phyloP scores from a whole-genome alignment of 2,797 vertebrate genomes.

The Anolis apletophallus region DNA sequence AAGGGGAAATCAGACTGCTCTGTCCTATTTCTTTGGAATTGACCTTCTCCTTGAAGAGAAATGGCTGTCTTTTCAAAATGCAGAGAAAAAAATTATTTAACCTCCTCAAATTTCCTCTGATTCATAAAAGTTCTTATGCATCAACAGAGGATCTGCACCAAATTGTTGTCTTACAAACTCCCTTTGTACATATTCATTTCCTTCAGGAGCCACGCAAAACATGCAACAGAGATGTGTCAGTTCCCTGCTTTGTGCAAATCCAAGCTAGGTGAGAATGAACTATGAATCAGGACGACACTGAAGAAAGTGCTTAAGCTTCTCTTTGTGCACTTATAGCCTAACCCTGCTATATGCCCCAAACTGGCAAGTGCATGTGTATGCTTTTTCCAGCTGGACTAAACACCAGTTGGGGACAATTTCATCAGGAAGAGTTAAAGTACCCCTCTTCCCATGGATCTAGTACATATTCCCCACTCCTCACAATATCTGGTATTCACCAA shows the following conservation, averaged over 20 bases:
- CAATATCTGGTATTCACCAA: not conserved
- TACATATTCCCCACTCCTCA: not conserved
- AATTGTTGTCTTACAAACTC: slow-evolving; percentile 45
- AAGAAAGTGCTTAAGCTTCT: not conserved
- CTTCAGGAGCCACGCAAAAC: not conserved
- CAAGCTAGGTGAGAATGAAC: not conserved
- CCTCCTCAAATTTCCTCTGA: slow-evolving; percentile 34
- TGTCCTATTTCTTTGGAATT: slow-evolving; percentile 30
- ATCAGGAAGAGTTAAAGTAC: not conserved
- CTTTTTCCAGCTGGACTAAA: not conserved
- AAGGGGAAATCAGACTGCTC: slow-evolving; percentile 17
- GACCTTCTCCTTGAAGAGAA: not conserved
- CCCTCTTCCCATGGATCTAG: no score
- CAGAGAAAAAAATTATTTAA: not conserved
- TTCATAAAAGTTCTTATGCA: slow-evolving; percentile 23
- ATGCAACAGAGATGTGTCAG: not conserved
- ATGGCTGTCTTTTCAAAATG: slow-evolving; percentile 18
- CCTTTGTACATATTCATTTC: slow-evolving; percentile 30
- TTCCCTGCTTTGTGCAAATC: not conserved
- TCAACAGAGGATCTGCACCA: slow-evolving; percentile 36
- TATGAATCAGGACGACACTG: not conserved
- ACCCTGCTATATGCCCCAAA: no score
- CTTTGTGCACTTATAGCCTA: not conserved
- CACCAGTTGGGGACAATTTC: not conserved
- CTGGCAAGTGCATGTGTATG: not conserved